Conservation (phyloP, 2,113 vertebrate species). For the Hydrochoerus hydrochaeris region DNA sequence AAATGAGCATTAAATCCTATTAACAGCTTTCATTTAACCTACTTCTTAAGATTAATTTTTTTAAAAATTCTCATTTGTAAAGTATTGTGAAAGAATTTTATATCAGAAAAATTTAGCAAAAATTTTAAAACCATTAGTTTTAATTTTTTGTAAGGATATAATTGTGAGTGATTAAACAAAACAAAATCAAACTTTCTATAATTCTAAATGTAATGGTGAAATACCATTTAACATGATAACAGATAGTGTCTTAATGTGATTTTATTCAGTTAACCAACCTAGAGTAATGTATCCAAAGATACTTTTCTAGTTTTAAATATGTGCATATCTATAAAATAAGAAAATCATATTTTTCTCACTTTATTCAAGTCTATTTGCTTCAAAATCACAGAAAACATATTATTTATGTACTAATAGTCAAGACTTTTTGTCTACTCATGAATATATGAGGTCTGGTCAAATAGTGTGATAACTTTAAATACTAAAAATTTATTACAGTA, state of each 20-base stretch:
- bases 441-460: not conserved
- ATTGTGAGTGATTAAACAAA: not conserved
- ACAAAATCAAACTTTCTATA: not conserved
- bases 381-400: not conserved
- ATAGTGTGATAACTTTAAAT: not conserved
- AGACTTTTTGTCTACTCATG: not conserved
- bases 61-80: constrained; percentile 9
- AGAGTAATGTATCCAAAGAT: not conserved
- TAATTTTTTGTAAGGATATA: not conserved
- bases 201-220: not conserved
- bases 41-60: not conserved
- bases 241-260: not conserved
- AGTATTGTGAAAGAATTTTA: not conserved
- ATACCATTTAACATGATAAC: not conserved
- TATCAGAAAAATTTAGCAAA: not conserved
- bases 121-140: not conserved
- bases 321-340: not conserved
- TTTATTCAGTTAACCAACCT: not conserved
- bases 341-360: not conserved
- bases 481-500: not conserved
- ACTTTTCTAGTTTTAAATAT: not conserved
- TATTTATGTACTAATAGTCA: not conserved
- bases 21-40: constrained; percentile 2
- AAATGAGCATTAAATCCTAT: not conserved
- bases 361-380: not conserved